Evolutionary conservation across 2,113 vertebrate species (phyloP), one percentile per base, ranked within the genome.

Genomic region (Coracopsis vasa): DNA sequence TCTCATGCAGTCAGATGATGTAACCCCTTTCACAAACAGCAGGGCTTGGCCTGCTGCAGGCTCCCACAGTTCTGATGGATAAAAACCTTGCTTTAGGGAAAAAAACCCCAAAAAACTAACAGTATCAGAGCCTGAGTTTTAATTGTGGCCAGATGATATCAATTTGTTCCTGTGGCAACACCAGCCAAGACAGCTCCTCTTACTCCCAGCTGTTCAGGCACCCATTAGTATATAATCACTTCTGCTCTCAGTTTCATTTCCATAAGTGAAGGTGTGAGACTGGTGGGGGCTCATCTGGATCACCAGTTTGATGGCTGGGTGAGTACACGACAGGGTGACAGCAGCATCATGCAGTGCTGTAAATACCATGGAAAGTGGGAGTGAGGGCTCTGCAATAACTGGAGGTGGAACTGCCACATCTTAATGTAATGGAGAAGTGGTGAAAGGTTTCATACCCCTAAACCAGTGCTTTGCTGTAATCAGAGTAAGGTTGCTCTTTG

Each of bases 271-370:
- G 33, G 3, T 24, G 11, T 16, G 37, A 47, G 20, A 5, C 0
- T 33, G 17, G 10, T 5, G 5, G 15, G 21, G 6, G 23, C 4
- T 42, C 0, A 0, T 21, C 14, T 37, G 16, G 7, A 4, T 3
- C 0, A 3, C 2, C 1, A 2, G 16, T 45, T 70, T 91, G 85
- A 18, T 65, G 15, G 5, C 10, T 16, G 10, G 47, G 54, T 75
- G 31, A 50, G 14, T 17, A 0, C 0, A 0, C 3, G 17, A 3
- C 9, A 29, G n/a, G 9, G 1, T 48, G 10, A 20, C 3, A 31
- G n/a, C 5, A 31, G 51, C 8, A 29, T 19, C 0, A 0, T 31
- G 13, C 5, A 8, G 39, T 58, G 29, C n/a, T 69, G 5, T 60
- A 16, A 79, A 31, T 48, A 35, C 23, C 0, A 2, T 13, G 10